Evolutionary conservation across 35 echinoderm and acorn worm genomes (phyloP), one percentile per base, ranked within the genome.

Genomic region (Patiria miniata): DNA sequence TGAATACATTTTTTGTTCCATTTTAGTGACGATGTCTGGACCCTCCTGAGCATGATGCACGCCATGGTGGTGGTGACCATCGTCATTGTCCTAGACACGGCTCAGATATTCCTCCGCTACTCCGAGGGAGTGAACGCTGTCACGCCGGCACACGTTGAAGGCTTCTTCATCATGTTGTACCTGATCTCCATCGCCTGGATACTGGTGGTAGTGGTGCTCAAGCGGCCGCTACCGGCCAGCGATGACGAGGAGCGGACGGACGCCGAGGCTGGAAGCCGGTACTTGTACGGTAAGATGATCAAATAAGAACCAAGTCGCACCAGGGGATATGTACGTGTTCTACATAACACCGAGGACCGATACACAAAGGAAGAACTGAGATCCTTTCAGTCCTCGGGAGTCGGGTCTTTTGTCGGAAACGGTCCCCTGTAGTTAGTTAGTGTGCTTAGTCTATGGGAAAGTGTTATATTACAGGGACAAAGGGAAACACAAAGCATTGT

Each of bases 111-210:
- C 50, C 95, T 97, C 19, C 78, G 77, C 33, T 93, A 90, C 85
- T 86, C 89, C 37, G 77, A 56, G 10, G 91, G 87, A 51, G 61
- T 80, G 53, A 88, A 91, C 40, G 87, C 91, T 8, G 81, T 93
- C 18, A 87, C 88, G 7, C 65, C 86, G 5, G 88, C 86, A 15
- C 95, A 93, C 85, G 91, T 93, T n/a, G 91, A 93, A 61, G 77
- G 84, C 53, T 87, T 87, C 87, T 97, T 97, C 81, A 97, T 93
- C 21, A 83, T 97, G 40, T 73, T 97, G 0, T 97, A 97, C 39
- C 51, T 93, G 10, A 84, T 84, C 8, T 86, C 95, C 26, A 90
- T 97, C 19, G 88, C 81, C 7, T 97, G 95, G 95, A 90, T 97
- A 77, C 86, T 97, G 47, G 81, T 91, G 37, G 95, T 97, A 36